A percentile compares a stretch with the other conserved stretches of the same genome.
Evolutionary conservation across 1,140 invertebrate species (phyloP).

Genomic region (Olivierus martensii): DNA sequence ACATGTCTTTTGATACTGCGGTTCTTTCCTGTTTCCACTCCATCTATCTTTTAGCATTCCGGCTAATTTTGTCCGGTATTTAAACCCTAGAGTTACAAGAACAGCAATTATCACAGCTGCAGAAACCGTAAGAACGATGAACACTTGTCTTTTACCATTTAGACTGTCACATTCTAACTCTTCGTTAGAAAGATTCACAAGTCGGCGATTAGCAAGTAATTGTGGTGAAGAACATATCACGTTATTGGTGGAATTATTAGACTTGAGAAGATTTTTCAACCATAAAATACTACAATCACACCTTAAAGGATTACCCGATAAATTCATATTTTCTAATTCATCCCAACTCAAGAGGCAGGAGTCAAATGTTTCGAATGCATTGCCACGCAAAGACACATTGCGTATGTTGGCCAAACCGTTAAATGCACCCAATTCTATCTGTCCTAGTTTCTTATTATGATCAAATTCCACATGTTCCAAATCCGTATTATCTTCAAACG

Average conservation of each 20-base stretch:
- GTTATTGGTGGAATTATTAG: slow-evolving; percentile 1
- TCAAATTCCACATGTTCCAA: slow-evolving; percentile 58
- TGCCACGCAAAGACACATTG: slow-evolving; percentile 60
- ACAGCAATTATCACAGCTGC: slow-evolving; percentile 50
- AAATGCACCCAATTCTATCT: slow-evolving; percentile 55
- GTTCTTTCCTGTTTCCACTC: slow-evolving; percentile 57
- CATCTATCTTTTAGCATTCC: slow-evolving; percentile 39
- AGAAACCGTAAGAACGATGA: slow-evolving; percentile 53
- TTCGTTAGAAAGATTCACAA: slow-evolving; percentile 51
- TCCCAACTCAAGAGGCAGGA: slow-evolving; percentile 60
- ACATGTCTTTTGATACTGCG: slow-evolving; percentile 74
- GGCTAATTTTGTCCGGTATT: slow-evolving; percentile 52
- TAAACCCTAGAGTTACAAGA: slow-evolving; percentile 53
- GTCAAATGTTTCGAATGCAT: slow-evolving; percentile 53
- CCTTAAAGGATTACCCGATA: slow-evolving; percentile 67
- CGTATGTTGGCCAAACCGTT: slow-evolving; percentile 59
- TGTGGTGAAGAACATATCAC: slow-evolving; percentile 51
- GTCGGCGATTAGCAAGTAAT: slow-evolving; percentile 47
- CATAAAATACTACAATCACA: slow-evolving; percentile 66
- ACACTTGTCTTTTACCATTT: slow-evolving; percentile 56
- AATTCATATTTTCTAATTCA: slow-evolving; percentile 54
- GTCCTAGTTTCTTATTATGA: slow-evolving; percentile 53
- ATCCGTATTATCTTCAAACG: slow-evolving; percentile 63
- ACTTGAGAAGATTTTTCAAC: slow-evolving; percentile 46
- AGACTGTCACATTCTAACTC: slow-evolving; percentile 63